These are phyloP conservation scores for Drosophila mayaguana DNA, from an alignment of 2,888 invertebrate genomes.

Conservation along the genomic window DNA sequence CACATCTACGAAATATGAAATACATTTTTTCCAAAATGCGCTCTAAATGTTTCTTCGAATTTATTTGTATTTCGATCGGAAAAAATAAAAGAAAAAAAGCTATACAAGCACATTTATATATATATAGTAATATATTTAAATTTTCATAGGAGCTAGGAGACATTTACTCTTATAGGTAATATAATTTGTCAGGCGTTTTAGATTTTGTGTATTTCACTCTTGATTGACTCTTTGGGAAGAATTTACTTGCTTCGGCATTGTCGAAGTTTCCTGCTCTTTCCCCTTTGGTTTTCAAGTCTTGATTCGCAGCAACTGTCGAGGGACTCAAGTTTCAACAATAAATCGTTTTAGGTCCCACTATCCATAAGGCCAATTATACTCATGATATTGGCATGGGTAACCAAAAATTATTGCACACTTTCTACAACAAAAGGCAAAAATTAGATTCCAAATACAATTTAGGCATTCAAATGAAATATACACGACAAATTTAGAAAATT, in stretches of 20 bases:
- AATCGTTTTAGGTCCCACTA: constrained; percentile 62
- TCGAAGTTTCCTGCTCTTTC: constrained; percentile 45
- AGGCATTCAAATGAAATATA: constrained; percentile 72
- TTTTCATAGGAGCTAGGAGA: constrained; percentile 8
- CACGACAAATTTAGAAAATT: constrained; percentile 46
- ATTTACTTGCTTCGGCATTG: constrained; percentile 53
- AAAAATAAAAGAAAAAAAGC: constrained; percentile 1
- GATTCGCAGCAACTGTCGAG: constrained; percentile 68
- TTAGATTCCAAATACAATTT: constrained; percentile 61
- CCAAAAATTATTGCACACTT: constrained; percentile 54
- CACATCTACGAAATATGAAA: constrained; percentile 36
- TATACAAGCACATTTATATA: constrained; percentile 5
- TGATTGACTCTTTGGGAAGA: constrained; percentile 39
- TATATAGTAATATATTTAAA: not conserved
- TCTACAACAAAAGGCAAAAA: constrained; percentile 43
- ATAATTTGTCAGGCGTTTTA: constrained; percentile 2
- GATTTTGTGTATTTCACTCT: constrained; percentile 6
- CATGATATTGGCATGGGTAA: constrained; percentile 49
- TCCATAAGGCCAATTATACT: constrained; percentile 28
- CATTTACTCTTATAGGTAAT: constrained; percentile 7
- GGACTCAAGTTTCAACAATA: constrained; percentile 76
- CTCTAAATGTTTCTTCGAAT: constrained; percentile 68
- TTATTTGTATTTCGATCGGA: constrained; percentile 47
- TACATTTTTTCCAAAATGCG: constrained; percentile 52
- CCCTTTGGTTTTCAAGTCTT: constrained; percentile 2